A percentile compares a stretch with the other conserved stretches of the same genome.
Evolutionary conservation across 2,888 invertebrate species (phyloP).

Genomic region (Chironomus riparius): DNA sequence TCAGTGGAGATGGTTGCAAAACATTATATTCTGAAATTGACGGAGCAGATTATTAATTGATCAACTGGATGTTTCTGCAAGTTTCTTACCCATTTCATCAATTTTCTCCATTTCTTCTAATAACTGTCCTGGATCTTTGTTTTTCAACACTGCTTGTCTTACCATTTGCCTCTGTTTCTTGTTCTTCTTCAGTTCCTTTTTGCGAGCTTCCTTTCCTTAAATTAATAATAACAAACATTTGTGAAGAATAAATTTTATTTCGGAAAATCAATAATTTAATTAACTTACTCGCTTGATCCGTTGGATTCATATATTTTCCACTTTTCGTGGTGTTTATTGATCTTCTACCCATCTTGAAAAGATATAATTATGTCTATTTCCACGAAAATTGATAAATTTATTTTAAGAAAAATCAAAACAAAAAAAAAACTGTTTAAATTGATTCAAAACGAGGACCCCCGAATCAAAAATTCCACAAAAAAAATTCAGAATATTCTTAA

Average conservation of each 20-base stretch:
- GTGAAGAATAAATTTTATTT: not conserved
- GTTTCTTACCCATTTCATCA: constrained; percentile 87
- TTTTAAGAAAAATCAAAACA: not conserved
- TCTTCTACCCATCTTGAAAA: constrained; percentile 76
- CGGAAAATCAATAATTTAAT: constrained; percentile 14
- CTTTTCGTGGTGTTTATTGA: constrained; percentile 99
- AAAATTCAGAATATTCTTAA: no score
- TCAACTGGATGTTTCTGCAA: not conserved
- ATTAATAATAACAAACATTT: constrained; percentile 25
- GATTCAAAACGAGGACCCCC: no score
- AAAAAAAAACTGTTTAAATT: no score
- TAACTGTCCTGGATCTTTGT: constrained; percentile 93
- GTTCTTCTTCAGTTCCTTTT: constrained; percentile 96
- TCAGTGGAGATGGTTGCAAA: constrained; percentile 84
- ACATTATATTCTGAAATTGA: constrained; percentile 75
- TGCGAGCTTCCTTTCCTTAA: constrained; percentile 91
- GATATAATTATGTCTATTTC: not conserved
- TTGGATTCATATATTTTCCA: constrained; percentile 99
- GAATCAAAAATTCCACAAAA: no score
- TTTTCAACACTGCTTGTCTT: constrained; percentile 90
- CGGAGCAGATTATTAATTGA: not conserved
- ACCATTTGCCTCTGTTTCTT: constrained; percentile 95
- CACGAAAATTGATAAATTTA: not conserved
- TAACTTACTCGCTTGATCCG: constrained; percentile 94
- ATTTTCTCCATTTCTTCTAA: constrained; percentile 94